phyloP scores from a whole-genome alignment of 2,113 vertebrate species.

The Mystacornis crossleyi region DNA sequence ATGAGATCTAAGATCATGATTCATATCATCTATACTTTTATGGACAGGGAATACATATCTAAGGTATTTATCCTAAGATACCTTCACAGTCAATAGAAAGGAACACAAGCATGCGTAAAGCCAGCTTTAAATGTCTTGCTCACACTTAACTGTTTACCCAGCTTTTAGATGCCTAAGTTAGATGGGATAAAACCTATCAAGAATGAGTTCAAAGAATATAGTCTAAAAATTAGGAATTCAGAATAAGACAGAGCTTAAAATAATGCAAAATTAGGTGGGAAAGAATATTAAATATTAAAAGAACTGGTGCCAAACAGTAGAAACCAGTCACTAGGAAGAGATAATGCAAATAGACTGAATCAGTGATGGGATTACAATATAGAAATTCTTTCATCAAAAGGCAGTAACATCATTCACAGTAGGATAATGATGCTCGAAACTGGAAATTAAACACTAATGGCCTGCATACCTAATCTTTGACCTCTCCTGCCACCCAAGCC shows the following conservation, averaged over 20 bases:
- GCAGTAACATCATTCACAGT: neutral
- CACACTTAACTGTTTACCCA: neutral
- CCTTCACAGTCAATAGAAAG: neutral
- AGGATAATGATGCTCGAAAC: neutral
- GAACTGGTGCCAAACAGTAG: neutral
- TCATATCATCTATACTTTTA: neutral
- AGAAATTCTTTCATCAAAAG: conserved; percentile 26
- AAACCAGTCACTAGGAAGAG: neutral
- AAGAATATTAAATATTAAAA: neutral
- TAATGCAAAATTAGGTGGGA: neutral
- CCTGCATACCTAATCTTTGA: conserved; percentile 4
- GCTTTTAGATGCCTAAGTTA: neutral
- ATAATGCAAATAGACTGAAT: neutral
- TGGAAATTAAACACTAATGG: neutral
- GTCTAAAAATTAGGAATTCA: neutral
- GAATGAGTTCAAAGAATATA: neutral
- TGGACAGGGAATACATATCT: neutral
- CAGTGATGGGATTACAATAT: neutral
- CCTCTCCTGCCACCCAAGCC: neutral
- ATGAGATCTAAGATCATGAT: neutral
- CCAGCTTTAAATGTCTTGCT: neutral
- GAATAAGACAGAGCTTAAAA: neutral
- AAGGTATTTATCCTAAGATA: neutral
- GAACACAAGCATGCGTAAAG: neutral
- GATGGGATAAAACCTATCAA: neutral